These are phyloP conservation scores for Harpegnathos saltator DNA, from an alignment of 1,140 invertebrate genomes.

Conservation along the genomic window DNA sequence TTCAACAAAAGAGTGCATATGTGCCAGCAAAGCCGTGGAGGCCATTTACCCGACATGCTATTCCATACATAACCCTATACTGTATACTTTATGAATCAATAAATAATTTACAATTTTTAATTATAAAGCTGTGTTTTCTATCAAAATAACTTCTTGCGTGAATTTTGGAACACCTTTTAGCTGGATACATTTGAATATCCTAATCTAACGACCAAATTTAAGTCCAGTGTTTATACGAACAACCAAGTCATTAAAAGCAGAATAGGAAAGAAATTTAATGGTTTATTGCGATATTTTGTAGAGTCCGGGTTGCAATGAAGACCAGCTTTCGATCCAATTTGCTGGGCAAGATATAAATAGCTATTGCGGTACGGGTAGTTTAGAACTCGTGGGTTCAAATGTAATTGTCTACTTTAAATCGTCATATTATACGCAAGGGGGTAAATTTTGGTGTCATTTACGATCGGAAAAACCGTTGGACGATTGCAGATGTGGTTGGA, in stretches of 20 bases:
- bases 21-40: too few species aligned
- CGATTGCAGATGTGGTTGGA: slow-evolving; percentile 87
- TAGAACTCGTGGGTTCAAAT: slow-evolving; percentile 79
- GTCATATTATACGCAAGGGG: slow-evolving; percentile 78
- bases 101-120: too few species aligned
- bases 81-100: too few species aligned
- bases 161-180: too few species aligned
- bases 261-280: not conserved
- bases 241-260: not conserved
- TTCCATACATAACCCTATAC: too few species aligned
- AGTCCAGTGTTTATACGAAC: not conserved
- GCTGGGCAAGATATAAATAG: slow-evolving; percentile 72
- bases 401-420: slow-evolving; percentile 82
- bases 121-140: too few species aligned
- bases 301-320: slow-evolving; percentile 75
- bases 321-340: slow-evolving; percentile 51
- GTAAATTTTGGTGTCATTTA: slow-evolving; percentile 85
- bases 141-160: too few species aligned
- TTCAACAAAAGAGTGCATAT: too few species aligned
- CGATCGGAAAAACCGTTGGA: slow-evolving; percentile 69
- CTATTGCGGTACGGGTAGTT: slow-evolving; percentile 86
- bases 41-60: too few species aligned
- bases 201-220: not conserved
- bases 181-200: too few species aligned
- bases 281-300: slow-evolving; percentile 52